Evolutionary conservation across 1,140 invertebrate species (phyloP), one percentile per base, ranked within the genome.

Genomic region (Drosophila oshimai): DNA sequence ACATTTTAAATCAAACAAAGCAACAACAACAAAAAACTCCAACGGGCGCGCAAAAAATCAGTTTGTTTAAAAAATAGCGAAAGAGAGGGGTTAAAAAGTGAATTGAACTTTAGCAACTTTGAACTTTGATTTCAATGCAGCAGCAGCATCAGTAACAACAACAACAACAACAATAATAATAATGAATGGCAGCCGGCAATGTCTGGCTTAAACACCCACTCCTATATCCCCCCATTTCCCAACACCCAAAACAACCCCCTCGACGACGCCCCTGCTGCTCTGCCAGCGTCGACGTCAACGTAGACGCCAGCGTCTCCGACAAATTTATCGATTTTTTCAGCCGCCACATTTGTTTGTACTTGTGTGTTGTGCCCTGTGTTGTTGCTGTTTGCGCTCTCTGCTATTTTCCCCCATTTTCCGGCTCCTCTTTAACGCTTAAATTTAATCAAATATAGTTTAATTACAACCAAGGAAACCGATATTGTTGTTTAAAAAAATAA

Each of bases 271-370:
- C 47, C 34, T 73, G 68, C 47, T 70, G 29, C 46, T 50, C 53
- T 36, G 65, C 65, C 54, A 24, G 50, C 71, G 41, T 36, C 31
- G 57, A 31, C 69, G 74, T 49, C 29, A 53, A 31, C 69, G 74
- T 49, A 22, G 65, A 9, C 26, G 47, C n/a, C 45, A 74, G 45
- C 64, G 42, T 49, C 53, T 69, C 46, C 77, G 68, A 80, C 72
- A 73, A 73, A 83, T 83, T 73, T 81, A 81, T 81, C 69, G 78
- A 81, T 81, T 81, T 81, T 81, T 81, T 83, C 77, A 81, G 77
- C 46, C 64, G 54, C 49, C 53, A 53, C 68, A 71, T 71, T 71
- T 64, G 70, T 62, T 79, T 53, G 70, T 42, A 47, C 62, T 77
- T 44, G 53, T 60, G 33, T 47, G n/a, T n/a, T n/a, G n/a, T n/a